Evolutionary conservation across 2,888 invertebrate species (phyloP).

Genomic region (Cantharis nigra): DNA sequence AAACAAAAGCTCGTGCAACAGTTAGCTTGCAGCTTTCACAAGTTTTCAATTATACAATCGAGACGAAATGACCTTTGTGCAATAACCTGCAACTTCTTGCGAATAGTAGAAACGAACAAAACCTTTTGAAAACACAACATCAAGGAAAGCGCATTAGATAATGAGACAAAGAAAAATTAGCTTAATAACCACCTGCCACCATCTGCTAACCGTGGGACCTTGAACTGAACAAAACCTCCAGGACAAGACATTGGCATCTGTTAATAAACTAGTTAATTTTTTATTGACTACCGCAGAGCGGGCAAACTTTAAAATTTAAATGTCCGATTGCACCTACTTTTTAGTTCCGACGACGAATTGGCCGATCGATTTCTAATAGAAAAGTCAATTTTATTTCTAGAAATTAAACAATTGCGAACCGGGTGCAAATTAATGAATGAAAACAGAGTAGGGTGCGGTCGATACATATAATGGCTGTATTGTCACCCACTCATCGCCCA

Average conservation of each 20-base stretch:
- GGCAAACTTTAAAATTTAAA: background rate
- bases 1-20: slow-evolving; percentile 1
- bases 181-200: slow-evolving; percentile 32
- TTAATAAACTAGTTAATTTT: background rate
- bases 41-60: slow-evolving; percentile 6
- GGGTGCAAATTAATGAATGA: slow-evolving; percentile 21
- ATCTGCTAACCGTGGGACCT: slow-evolving; percentile 35
- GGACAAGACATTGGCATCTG: slow-evolving; percentile 30
- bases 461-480: slow-evolving; percentile 11
- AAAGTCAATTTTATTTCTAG: background rate
- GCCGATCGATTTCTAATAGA: background rate
- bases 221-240: slow-evolving; percentile 30
- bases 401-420: background rate
- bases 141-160: slow-evolving; percentile 17
- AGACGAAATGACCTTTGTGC: slow-evolving; percentile 9
- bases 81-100: background rate
- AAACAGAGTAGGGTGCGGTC: slow-evolving; percentile 11
- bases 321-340: slow-evolving; percentile 11
- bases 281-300: background rate
- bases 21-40: slow-evolving; percentile 7
- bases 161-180: slow-evolving; percentile 17
- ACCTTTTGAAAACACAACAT: slow-evolving; percentile 4
- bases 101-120: background rate
- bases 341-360: background rate
- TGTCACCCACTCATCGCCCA: slow-evolving; percentile 22